Conservation (phyloP, 2,113 vertebrate genomes). For the Pelmatolapia mariae region DNA sequence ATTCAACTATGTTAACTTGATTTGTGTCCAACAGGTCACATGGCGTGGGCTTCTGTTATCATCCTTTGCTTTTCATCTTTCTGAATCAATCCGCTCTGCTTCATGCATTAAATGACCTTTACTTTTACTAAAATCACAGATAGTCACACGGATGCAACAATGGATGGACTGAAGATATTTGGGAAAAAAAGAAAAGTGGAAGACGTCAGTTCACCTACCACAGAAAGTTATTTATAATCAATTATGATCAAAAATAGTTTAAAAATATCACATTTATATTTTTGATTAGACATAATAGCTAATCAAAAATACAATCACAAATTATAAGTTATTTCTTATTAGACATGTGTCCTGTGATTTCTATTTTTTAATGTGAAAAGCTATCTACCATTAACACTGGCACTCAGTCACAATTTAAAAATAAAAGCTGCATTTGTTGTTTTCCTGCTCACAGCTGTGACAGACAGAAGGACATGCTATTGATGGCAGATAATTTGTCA, state of each 20-base stretch:
- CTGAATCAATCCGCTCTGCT: neutral
- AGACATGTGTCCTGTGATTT: neutral
- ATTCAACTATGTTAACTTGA: neutral
- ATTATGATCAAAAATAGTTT: neutral
- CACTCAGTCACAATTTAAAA: neutral
- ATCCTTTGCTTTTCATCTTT: conserved; percentile 10
- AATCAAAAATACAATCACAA: neutral
- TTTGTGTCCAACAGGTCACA: conserved; percentile 16
- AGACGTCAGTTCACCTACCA: neutral
- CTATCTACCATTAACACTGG: neutral
- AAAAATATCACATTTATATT: neutral
- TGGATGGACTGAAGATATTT: neutral
- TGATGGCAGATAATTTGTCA: conserved; percentile 15
- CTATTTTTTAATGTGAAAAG: neutral
- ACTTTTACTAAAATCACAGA: neutral
- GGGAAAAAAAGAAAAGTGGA: neutral
- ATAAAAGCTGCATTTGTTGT: neutral
- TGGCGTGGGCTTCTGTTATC: neutral
- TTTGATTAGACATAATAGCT: neutral
- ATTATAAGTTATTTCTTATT: neutral
- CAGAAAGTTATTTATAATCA: neutral
- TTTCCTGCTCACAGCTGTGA: neutral
- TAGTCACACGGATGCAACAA: neutral
- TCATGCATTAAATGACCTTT: neutral
- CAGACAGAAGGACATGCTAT: neutral